Percentiles rank a stretch among this genome's conserved stretches.
Conservation (phyloP, 2,888 invertebrate species). For the Dasysyrphus albostriatus region DNA sequence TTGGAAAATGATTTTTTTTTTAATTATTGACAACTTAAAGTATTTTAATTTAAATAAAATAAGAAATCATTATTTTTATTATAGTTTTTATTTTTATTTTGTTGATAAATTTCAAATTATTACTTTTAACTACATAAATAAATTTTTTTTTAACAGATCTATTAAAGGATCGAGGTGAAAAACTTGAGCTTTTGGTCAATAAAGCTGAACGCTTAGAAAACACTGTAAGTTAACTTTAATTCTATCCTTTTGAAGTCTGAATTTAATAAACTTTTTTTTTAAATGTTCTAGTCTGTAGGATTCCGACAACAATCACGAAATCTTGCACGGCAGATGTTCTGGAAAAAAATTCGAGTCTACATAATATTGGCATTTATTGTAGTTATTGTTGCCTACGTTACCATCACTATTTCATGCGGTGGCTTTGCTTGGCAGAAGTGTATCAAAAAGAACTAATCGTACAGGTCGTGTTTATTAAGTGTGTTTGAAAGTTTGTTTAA, state of each 20-base stretch:
- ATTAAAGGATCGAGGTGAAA: slow-evolving; percentile 95
- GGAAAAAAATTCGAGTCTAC: slow-evolving; percentile 97
- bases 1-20: too few relatives aligned
- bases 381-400: slow-evolving; percentile 91
- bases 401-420: slow-evolving; percentile 94
- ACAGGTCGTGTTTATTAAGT: background rate
- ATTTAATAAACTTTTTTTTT: slow-evolving; percentile 80
- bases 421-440: slow-evolving; percentile 92
- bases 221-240: slow-evolving; percentile 88
- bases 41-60: too few relatives aligned
- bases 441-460: slow-evolving; percentile 83
- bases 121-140: too few relatives aligned
- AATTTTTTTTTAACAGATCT: slow-evolving; percentile 87
- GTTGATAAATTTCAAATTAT: too few relatives aligned
- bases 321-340: slow-evolving; percentile 93
- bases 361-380: slow-evolving; percentile 87
- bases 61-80: too few relatives aligned
- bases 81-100: too few relatives aligned
- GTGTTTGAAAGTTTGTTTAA: slow-evolving; percentile 3
- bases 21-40: too few relatives aligned
- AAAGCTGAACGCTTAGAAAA: slow-evolving; percentile 96
- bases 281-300: slow-evolving; percentile 89
- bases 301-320: slow-evolving; percentile 94
- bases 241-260: background rate
- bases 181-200: slow-evolving; percentile 94